Percentiles rank a stretch among this genome's conserved stretches.
These are phyloP conservation scores for Liopterus haemorrhoidalis DNA, from an alignment of 2,888 invertebrate genomes.

Conservation along the genomic window DNA sequence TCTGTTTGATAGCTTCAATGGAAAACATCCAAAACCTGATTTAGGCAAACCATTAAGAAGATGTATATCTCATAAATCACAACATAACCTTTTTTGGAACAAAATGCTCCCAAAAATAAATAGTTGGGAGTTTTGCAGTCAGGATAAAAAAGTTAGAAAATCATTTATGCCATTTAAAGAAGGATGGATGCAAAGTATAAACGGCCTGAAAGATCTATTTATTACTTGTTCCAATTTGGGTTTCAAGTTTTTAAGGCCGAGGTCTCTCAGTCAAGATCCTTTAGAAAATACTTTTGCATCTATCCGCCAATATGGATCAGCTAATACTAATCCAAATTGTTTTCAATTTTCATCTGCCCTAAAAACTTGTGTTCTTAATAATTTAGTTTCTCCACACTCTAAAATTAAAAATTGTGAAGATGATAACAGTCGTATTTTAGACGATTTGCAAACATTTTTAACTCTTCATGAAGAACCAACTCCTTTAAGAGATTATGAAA, in stretches of 20 bases:
- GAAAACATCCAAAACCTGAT: not conserved
- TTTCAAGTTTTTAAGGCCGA: constrained; percentile 8
- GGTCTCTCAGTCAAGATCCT: constrained; percentile 11
- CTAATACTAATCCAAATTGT: constrained; percentile 12
- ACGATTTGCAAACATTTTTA: constrained; percentile 10
- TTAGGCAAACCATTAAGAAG: constrained; percentile 5
- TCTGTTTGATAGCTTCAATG: constrained; percentile 9
- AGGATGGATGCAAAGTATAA: constrained; percentile 9
- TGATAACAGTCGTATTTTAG: constrained; percentile 3
- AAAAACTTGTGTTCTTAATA: constrained; percentile 12
- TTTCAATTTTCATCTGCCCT: constrained; percentile 10
- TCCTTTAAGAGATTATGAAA: not conserved
- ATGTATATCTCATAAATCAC: constrained; percentile 5
- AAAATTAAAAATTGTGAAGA: constrained; percentile 10
- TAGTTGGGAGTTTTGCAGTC: constrained; percentile 9
- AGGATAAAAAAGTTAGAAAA: constrained; percentile 4
- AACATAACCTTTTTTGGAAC: constrained; percentile 6
- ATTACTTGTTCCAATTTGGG: constrained; percentile 3
- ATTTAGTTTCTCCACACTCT: constrained; percentile 5
- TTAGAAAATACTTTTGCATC: constrained; percentile 12
- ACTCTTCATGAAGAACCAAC: constrained; percentile 5
- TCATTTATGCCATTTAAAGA: constrained; percentile 10
- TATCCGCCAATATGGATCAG: constrained; percentile 7
- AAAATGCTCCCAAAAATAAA: constrained; percentile 2
- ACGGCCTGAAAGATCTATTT: constrained; percentile 8